These are phyloP conservation scores for Ophonus ardosiacus DNA, from an alignment of 2,888 invertebrate genomes.

Conservation along the genomic window DNA sequence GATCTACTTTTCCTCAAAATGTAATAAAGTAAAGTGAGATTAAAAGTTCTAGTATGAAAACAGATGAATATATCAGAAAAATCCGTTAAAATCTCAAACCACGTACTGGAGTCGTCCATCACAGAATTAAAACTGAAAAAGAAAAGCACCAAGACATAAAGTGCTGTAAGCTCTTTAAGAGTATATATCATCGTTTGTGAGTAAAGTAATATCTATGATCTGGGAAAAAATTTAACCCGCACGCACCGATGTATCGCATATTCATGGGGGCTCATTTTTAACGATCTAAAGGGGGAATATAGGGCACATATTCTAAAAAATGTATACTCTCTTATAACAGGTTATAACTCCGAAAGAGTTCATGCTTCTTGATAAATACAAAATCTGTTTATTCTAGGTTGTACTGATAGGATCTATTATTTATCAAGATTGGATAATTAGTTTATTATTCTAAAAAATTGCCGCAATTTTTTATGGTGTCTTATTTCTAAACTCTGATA, in stretches of 20 bases:
- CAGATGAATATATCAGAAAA: constrained; percentile 26
- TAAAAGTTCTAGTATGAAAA: constrained; percentile 11
- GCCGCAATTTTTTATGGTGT: too few relatives aligned
- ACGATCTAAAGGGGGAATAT: constrained; percentile 28
- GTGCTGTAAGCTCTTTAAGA: constrained; percentile 59
- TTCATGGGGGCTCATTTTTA: constrained; percentile 1
- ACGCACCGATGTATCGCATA: constrained; percentile 58
- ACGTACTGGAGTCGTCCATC: constrained; percentile 28
- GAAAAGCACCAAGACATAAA: constrained; percentile 49
- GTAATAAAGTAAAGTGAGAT: not conserved
- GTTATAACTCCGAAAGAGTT: not conserved
- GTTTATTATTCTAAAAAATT: too few relatives aligned
- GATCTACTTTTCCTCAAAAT: too few relatives aligned
- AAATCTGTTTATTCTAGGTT: too few relatives aligned
- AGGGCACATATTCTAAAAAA: constrained; percentile 56
- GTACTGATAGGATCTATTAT: too few relatives aligned
- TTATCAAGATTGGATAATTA: too few relatives aligned
- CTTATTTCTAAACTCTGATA: too few relatives aligned
- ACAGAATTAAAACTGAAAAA: constrained; percentile 53
- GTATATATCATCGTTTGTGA: constrained; percentile 56
- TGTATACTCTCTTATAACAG: not conserved
- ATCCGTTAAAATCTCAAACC: constrained; percentile 43
- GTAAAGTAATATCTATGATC: constrained; percentile 61
- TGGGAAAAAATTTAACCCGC: constrained; percentile 53
- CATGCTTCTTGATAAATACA: constrained; percentile 46